These are phyloP conservation scores for Atherinosoma microstoma DNA, from an alignment of 2,797 vertebrate genomes.

Conservation along the genomic window DNA sequence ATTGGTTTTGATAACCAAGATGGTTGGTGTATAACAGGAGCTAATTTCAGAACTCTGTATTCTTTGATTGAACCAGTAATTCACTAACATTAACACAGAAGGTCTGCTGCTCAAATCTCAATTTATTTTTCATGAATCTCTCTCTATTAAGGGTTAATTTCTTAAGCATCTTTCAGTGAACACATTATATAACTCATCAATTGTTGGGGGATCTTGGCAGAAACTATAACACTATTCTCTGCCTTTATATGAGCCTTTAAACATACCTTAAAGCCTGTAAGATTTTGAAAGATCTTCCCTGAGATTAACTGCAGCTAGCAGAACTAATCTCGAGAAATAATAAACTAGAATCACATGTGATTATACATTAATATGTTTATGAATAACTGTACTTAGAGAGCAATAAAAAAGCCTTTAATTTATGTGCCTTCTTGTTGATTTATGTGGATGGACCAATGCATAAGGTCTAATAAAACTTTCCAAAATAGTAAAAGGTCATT, in stretches of 20 bases:
- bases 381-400: slow-evolving; percentile 8
- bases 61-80: too few relatives aligned
- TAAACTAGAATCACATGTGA: slow-evolving; percentile 54
- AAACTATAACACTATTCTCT: slow-evolving; percentile 14
- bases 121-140: neutral
- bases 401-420: slow-evolving; percentile 18
- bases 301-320: slow-evolving; percentile 45
- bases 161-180: neutral
- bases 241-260: slow-evolving; percentile 12
- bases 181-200: neutral
- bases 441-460: slow-evolving; percentile 23
- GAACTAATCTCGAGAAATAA: slow-evolving; percentile 47
- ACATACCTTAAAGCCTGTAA: slow-evolving; percentile 8
- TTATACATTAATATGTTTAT: slow-evolving; percentile 40
- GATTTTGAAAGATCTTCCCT: slow-evolving; percentile 49
- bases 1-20: slow-evolving; percentile 23
- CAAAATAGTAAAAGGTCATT: slow-evolving; percentile 23
- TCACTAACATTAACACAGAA: too few relatives aligned
- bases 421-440: slow-evolving; percentile 2
- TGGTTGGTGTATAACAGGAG: neutral
- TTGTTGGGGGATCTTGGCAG: slow-evolving; percentile 15
- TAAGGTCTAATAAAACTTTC: too few relatives aligned
- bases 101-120: too few relatives aligned
- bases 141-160: neutral
- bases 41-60: too few relatives aligned